A percentile compares a stretch with the other conserved stretches of the same genome.
Evolutionary conservation across 2,113 vertebrate species (phyloP).

Genomic region (Xenopus laevis): DNA sequence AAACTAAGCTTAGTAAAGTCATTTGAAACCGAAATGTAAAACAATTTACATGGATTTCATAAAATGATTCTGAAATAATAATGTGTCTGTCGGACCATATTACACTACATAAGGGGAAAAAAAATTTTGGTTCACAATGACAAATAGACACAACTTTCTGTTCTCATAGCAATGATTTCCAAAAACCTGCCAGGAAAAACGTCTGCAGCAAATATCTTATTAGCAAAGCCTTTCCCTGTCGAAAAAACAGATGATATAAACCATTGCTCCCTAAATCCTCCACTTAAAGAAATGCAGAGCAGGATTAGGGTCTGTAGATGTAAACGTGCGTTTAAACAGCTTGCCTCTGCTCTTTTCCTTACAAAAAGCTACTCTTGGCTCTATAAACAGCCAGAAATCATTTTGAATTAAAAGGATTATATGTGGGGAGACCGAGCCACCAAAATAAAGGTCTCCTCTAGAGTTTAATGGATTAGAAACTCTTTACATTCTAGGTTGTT

Average conservation of each 20-base stretch:
- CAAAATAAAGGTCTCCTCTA: neutral
- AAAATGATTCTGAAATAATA: no score
- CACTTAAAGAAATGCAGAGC: slow-evolving; percentile 16
- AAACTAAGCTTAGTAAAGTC: no score
- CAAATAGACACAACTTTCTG: no score
- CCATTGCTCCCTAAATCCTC: slow-evolving; percentile 13
- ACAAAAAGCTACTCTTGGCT: neutral
- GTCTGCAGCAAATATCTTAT: slow-evolving; percentile 5
- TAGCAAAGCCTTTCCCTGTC: slow-evolving; percentile 5
- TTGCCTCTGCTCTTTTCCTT: neutral
- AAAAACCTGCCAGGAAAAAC: neutral
- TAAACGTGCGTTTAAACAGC: slow-evolving; percentile 26
- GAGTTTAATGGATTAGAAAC: slow-evolving; percentile 4
- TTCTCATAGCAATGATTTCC: neutral
- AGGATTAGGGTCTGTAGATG: slow-evolving; percentile 17
- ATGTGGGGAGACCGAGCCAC: neutral
- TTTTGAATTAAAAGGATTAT: slow-evolving; percentile 11
- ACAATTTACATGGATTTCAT: no score
- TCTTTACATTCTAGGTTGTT: neutral
- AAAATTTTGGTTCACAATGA: no score
- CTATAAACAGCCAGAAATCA: neutral
- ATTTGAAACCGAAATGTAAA: no score
- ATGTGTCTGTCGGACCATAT: no score
- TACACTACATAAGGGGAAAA: no score
- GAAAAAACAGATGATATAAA: neutral